Evolutionary conservation across 35 echinoderm and acorn worm species (phyloP), one percentile per base, ranked within the genome.

Genomic region (Patiria miniata): DNA sequence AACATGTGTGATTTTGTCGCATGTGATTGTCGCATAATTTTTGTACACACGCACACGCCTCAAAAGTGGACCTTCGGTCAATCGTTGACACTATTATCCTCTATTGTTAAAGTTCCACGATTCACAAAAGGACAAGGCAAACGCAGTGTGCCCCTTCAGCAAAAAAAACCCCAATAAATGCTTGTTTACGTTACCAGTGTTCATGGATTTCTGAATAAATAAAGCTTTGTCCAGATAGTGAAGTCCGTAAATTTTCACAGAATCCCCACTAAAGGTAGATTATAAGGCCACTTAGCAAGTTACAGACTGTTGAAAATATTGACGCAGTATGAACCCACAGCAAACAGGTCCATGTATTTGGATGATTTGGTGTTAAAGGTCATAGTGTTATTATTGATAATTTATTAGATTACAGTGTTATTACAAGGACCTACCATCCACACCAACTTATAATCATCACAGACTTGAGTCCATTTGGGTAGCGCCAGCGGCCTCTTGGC

Each of bases 401-500:
- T 32, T 26, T 0, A 34, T 0, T 0, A 22, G 6, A 30, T 32
- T 36, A 12, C 9, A 73, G 23, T 83, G 14, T 39, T 26, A 28
- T 52, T 7, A 21, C 26, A 56, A 22, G 1, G 16, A 33, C 39
- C 40, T 77, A 86, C 84, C 84, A 0, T 12, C 38, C 55, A 36
- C 17, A 86, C 84, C 38, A 86, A 38, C 51, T 50, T 86, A 39
- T 86, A 86, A 51, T 86, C 84, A 42, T 86, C 61, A 86, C 84
- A 86, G 16, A 30, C 37, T 77, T 86, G 84, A 17, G 42, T 77
- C 84, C 84, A 86, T 17, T 77, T 5, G 2, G 84, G 84, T 22
- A 50, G 16, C 16, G 39, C 60, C 33, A 86, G 12, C 0, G 53
- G 59, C 28, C 84, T 16, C 21, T 58, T 86, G 17, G 55, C 61